Percentiles rank a stretch among this genome's conserved stretches.
Evolutionary conservation across 2,888 invertebrate species (phyloP).

Genomic region (Coelogynopora nodosa): DNA sequence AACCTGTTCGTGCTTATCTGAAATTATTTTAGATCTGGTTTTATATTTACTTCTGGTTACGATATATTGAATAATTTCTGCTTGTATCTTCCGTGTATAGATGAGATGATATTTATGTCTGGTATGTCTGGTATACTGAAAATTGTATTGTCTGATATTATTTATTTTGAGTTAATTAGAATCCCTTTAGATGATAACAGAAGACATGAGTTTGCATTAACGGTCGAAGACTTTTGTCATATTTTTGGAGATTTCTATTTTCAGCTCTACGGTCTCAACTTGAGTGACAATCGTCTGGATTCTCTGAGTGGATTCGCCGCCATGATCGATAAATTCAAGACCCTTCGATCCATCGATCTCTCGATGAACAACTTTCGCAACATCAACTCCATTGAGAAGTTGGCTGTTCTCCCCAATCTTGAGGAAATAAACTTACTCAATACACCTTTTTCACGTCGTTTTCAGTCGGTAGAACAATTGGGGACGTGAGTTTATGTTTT

Average conservation of each 20-base stretch:
- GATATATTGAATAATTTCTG: no score
- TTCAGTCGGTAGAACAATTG: background rate
- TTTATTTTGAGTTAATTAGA: background rate
- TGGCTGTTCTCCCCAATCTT: background rate
- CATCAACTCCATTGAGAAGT: background rate
- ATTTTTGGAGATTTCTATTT: no score
- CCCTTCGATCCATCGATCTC: background rate
- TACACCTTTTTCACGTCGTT: background rate
- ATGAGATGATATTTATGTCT: no score
- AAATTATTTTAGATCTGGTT: no score
- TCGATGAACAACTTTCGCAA: background rate
- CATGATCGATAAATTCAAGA: background rate
- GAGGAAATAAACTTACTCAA: background rate
- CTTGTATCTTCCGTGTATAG: no score
- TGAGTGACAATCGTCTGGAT: constrained; percentile 32
- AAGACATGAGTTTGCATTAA: background rate
- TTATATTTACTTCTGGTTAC: no score
- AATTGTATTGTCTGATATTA: no score
- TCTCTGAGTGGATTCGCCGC: background rate
- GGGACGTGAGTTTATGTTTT: background rate
- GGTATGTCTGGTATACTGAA: no score
- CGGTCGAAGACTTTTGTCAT: no score
- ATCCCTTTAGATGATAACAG: background rate
- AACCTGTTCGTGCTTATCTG: background rate
- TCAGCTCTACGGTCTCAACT: background rate